These are phyloP conservation scores for Tragulus kanchil DNA, from an alignment of 2,113 vertebrate species.

Conservation along the genomic window DNA sequence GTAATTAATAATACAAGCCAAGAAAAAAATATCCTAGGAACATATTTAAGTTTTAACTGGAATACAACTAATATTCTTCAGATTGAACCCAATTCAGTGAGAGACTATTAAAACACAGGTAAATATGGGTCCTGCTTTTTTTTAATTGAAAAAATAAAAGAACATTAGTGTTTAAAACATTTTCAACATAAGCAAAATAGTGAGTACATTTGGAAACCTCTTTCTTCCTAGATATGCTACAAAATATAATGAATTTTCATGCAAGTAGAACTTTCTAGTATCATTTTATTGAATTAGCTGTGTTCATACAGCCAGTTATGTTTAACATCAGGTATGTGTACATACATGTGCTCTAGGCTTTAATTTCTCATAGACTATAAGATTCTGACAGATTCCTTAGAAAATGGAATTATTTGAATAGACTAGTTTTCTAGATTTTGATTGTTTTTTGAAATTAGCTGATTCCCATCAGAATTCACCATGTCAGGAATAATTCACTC, in stretches of 20 bases:
- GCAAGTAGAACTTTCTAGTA: conserved; percentile 17
- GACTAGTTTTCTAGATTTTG: not conserved
- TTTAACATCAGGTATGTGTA: conserved; percentile 9
- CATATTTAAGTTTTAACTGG: conserved; percentile 36
- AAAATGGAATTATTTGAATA: conserved; percentile 37
- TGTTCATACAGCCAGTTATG: not conserved
- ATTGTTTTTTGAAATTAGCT: conserved; percentile 46
- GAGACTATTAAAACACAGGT: conserved; percentile 10
- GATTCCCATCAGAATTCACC: conserved; percentile 10
- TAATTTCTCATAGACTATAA: conserved; percentile 38
- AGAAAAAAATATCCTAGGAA: conserved; percentile 38
- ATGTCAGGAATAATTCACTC: not conserved
- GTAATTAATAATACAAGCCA: not conserved
- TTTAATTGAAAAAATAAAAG: conserved; percentile 25
- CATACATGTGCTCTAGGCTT: not conserved
- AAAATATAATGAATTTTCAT: conserved; percentile 43
- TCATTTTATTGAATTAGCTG: conserved; percentile 18
- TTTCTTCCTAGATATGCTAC: conserved; percentile 17
- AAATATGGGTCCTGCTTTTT: conserved; percentile 4
- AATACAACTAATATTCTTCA: not conserved
- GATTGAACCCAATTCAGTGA: not conserved
- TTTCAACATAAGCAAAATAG: conserved; percentile 29
- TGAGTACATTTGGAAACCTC: not conserved
- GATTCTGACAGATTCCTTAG: conserved; percentile 1
- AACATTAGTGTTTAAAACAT: not conserved